Evolutionary conservation across 2,113 vertebrate species (phyloP).

Genomic region (Aythya baeri): DNA sequence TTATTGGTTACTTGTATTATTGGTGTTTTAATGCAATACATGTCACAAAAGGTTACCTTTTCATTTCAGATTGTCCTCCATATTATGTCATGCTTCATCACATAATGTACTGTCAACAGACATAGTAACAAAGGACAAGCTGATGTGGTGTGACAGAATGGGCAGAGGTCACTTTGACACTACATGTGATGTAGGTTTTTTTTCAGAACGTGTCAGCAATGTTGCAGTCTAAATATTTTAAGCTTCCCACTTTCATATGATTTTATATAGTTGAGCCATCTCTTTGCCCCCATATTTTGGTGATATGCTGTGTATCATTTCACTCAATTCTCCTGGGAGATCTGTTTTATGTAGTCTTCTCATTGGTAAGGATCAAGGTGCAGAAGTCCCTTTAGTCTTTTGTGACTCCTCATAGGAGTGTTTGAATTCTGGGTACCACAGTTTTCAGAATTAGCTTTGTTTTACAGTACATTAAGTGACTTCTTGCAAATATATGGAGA

Average conservation of each 20-base stretch:
- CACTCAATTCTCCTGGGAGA: rapidly evolving
- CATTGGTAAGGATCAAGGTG: neutral
- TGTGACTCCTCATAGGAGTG: neutral
- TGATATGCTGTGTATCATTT: neutral
- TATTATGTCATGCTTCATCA: slow-evolving; percentile 17
- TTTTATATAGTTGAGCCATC: neutral
- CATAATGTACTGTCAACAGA: slow-evolving; percentile 5
- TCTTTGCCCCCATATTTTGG: neutral
- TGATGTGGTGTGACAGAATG: slow-evolving; percentile 4
- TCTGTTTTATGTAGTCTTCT: neutral
- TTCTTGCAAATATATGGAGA: neutral
- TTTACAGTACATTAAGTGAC: rapidly evolving
- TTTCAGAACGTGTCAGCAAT: neutral
- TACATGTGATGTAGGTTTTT: neutral
- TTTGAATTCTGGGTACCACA: neutral
- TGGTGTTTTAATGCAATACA: neutral
- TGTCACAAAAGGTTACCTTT: slow-evolving; percentile 46
- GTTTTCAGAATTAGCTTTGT: neutral
- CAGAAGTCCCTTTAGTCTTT: neutral
- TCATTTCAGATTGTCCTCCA: slow-evolving; percentile 19
- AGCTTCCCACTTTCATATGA: neutral
- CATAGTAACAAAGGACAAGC: slow-evolving; percentile 5
- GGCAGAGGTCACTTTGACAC: slow-evolving; percentile 3
- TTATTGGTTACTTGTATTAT: neutral
- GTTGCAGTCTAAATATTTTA: neutral